A percentile compares a stretch with the other conserved stretches of the same genome.
Conservation (phyloP, 2,888 invertebrate genomes). For the Sepioteuthis lessoniana region DNA sequence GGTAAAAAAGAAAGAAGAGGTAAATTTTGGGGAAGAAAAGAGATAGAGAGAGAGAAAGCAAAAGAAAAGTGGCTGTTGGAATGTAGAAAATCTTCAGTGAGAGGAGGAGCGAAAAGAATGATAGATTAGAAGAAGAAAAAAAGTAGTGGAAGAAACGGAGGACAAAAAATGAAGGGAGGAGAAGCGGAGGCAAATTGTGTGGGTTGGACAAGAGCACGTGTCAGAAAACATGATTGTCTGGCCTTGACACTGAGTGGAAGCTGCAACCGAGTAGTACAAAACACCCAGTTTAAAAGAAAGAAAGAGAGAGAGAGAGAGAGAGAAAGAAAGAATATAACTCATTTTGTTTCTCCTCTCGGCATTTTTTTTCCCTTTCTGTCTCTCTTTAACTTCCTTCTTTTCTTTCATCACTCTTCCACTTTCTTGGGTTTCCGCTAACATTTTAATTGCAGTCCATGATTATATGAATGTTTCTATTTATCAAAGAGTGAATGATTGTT, state of each 20-base stretch:
- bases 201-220: neutral
- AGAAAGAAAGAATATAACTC: neutral
- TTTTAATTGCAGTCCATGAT: too few relatives aligned
- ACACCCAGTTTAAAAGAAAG: neutral
- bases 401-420: neutral
- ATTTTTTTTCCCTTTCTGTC: neutral
- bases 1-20: neutral
- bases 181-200: constrained; percentile 53
- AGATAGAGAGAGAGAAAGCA: neutral
- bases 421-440: too few relatives aligned
- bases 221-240: neutral
- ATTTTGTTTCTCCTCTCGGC: neutral
- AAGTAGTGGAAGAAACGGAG: neutral
- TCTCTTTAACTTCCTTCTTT: neutral
- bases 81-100: neutral
- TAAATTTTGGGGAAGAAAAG: neutral
- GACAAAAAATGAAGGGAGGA: constrained; percentile 71
- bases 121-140: neutral
- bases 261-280: neutral
- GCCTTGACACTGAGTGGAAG: neutral
- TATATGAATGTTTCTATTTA: too few relatives aligned
- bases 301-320: neutral
- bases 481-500: too few relatives aligned
- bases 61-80: neutral
- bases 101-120: neutral